Base-by-base conservation (phyloP, 2,888 invertebrate species). In the Hyles lineata region DNA sequence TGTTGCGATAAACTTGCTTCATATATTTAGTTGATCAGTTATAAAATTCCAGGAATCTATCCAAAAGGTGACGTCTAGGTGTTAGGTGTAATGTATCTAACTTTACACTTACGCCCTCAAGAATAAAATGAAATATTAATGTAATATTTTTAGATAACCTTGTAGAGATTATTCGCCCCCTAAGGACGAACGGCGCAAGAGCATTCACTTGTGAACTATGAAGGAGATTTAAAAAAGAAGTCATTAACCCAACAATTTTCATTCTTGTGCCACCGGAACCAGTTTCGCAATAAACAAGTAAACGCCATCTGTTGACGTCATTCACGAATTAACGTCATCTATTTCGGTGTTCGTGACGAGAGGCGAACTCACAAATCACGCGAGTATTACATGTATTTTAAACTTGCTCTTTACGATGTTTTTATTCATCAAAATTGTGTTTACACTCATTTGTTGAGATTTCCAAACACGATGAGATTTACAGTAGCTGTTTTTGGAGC, bases 251-350 rank as follows among this genome's bases (percentile, higher is more conserved):
- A 59, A 25, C 60, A 60, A 17, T 60, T 60, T 25, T 25, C 11
- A 15, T 15, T 17, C 23, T 21, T 43, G 11, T 2, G 23, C 17
- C 23, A 21, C 63, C 63, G 63, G 67, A 67, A 67, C 23, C 43
- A 17, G 43, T 43, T 21, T 50, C 21, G 63, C 23, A 23, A 67
- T 50, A 67, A 67, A 43, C 43, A 23, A 21, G 23, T 23, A 50
- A 67, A 67, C 67, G 67, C 63, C 63, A 67, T 67, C 21, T 67
- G 43, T 67, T 67, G 23, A 50, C 67, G 67, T 67, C 67, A 67
- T 50, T 23, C 7, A 43, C 23, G 50, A 50, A 50, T 23, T 19
- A 62, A 67, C 67, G 67, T 67, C 67, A 67, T 67, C 67, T 67
- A 67, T 67, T 67, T 67, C 67, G 21, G 67, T 67, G 35, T 29